Evolutionary conservation across 2,113 vertebrate species (phyloP), one percentile per base, ranked within the genome.

Genomic region (Epinephelus cyanopodus): DNA sequence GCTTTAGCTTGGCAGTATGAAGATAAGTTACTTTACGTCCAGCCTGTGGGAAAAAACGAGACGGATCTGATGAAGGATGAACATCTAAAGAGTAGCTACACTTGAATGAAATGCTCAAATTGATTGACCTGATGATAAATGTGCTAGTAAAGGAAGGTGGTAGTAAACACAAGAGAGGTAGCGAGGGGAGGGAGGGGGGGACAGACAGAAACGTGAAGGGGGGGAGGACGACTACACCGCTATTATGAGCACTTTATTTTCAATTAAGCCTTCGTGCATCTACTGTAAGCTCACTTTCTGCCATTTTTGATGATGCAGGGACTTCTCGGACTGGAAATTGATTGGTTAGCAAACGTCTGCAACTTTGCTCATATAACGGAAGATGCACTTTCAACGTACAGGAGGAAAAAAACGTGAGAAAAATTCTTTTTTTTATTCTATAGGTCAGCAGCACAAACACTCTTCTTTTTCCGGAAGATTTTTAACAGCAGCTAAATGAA

Each of bases 281-380:
- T 85, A 75, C 86, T 71, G 75, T 75, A 72, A 87, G 84, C 77
- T 90, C 77, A 68, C 87, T 91, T 92, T 92, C 80, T 80, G 83
- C 61, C 82, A 76, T 93, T 94, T 95, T 68, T 95, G 95, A 94
- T 95, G 94, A 95, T 86, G 91, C 91, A 92, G 68, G 89, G 77
- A 87, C 75, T 95, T 94, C 87, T 77, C 15, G 57, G 82, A 75
- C 90, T 90, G 90, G 86, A 94, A 94, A 95, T 92, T 81, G 93
- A 93, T 90, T 85, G 79, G 82, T 91, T 87, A 82, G 93, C 94
- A 89, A 83, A 94, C 94, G 92, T 95, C 85, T 86, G 94, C 95
- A 95, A 88, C 85, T 94, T 95, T 87, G 62, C 48, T 73, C 52
- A 85, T 92, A 90, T 93, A 76, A 58, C 52, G n/a, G 72, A 89